Base-by-base conservation (phyloP, 2,113 vertebrate species). In the Rhinoptilus africanus region DNA sequence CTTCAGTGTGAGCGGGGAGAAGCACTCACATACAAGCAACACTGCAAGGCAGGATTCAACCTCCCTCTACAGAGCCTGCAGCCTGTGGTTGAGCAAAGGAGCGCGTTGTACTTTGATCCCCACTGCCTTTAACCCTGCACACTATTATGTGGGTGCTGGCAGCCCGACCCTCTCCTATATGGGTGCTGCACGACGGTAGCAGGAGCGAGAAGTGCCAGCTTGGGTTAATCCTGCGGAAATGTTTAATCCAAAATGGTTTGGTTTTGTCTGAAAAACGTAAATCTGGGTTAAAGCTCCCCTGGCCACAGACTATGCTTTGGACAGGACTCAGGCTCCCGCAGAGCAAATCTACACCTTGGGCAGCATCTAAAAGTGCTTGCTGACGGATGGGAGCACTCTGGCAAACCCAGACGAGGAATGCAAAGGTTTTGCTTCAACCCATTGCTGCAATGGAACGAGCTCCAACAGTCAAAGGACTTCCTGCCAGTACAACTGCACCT, bases 401-500 rank as follows among this genome's bases (percentile, higher is more conserved):
- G 95, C 91, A 93, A 85, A 91, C 20, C 50, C 79, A 63, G 60
- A 34, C 12, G 0, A 74, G 73, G 64, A 89, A 72, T 0, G 43
- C 66, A n/a, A 68, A 79, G 88, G 92, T 74, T 94, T 89, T 39
- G 15, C 86, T 75, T 85, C 89, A 68, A 57, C 50, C 76, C 91
- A 27, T 54, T 14, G 73, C 92, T 93, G 95, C 7, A 8, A 79
- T 27, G 59, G 77, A 89, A 87, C 0, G 1, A 89, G 89, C 87
- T 96, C 89, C 85, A 89, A 69, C 78, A 97, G 86, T 72, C 91
- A 96, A 95, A 95, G 95, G 78, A 95, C 92, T 94, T 87, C 16
- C 81, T 96, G 95, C 91, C 95, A 95, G 91, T 88, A 94, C 89
- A 92, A 96, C 93, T 87, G 93, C 81, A 96, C 95, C 91, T 96